Evolutionary conservation across 2,888 invertebrate genomes (phyloP), one percentile per base, ranked within the genome.

Genomic region (Hypselothyrea guttata): DNA sequence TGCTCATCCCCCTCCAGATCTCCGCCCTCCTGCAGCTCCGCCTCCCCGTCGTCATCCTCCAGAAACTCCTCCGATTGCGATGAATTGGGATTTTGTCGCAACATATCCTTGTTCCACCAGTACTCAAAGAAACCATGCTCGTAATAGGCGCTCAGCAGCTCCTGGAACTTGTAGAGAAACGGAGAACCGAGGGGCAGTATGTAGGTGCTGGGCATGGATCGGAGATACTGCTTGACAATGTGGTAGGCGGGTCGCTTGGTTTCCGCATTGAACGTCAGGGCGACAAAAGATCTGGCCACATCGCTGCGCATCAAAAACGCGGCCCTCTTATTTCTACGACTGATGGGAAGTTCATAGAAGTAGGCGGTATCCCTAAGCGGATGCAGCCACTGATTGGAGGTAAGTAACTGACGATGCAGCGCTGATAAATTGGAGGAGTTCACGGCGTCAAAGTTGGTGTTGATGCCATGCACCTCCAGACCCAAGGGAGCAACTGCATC

Each of bases 51-150:
- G 1, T 37, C 22, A 35, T 65, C 56, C 37, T 64, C 64, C 35
- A 28, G 42, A 28, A 62, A 56, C 12, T 73, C 69, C 7, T 66
- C 67, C 0, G 71, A 74, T 35, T 64, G 45, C 3, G 74, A 64
- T 0, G 70, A 62, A 4, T 58, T 45, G 0, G 48, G 44, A 4
- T 46, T 61, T 1, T 58, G 42, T 0, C 15, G 47, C 7, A 53
- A 35, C 2, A 61, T 27, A 33, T 71, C 73, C 44, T 65, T 59
- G 5, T 64, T 57, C 11, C 73, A 65, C 87, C 88, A 88, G 42
- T 87, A 71, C 11, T 83, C 71, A 4, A 81, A 51, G 7, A 88
- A 59, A 9, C 88, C 88, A 42, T 73, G 66, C 44, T 88, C 87
- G 45, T 64, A 71, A 27, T 81, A 76, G 9, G 64, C 49, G 46